A percentile compares a stretch with the other conserved stretches of the same genome.
Evolutionary conservation across 2,113 vertebrate species (phyloP).

Genomic region (Chiloscyllium plagiosum): DNA sequence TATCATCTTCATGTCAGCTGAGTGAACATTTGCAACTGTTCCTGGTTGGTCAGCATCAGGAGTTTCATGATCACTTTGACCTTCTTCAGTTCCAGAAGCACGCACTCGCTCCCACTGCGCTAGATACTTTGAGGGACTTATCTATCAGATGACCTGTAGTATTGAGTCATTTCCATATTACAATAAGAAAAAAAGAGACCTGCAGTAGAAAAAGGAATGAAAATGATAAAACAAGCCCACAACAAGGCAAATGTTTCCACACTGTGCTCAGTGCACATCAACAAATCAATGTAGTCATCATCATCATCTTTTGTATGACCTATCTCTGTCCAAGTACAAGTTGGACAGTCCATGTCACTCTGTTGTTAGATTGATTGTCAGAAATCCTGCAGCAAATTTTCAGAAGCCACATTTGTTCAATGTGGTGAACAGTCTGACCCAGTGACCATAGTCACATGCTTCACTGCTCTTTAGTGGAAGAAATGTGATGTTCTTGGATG

Average conservation of each 20-base stretch:
- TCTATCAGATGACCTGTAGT: neutral
- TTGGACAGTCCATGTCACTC: neutral
- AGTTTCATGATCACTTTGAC: too few relatives aligned
- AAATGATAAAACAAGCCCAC: neutral
- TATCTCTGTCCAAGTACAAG: neutral
- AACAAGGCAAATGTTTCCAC: neutral
- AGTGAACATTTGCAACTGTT: too few relatives aligned
- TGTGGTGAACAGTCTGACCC: neutral
- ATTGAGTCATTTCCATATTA: neutral
- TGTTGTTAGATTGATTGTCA: neutral
- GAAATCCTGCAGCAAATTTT: neutral
- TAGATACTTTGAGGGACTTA: neutral
- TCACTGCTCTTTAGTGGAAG: neutral
- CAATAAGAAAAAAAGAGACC: neutral
- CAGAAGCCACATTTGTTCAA: neutral
- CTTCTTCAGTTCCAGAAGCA: too few relatives aligned
- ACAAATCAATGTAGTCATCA: neutral
- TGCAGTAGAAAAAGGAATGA: neutral
- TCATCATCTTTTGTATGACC: neutral
- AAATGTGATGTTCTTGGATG: neutral
- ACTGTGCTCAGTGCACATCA: neutral
- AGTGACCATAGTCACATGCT: neutral
- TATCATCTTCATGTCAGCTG: too few relatives aligned
- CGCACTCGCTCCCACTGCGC: neutral
- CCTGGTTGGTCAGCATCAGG: too few relatives aligned